Conservation (phyloP, 2,797 vertebrate genomes). For the Protonibea diacanthus region DNA sequence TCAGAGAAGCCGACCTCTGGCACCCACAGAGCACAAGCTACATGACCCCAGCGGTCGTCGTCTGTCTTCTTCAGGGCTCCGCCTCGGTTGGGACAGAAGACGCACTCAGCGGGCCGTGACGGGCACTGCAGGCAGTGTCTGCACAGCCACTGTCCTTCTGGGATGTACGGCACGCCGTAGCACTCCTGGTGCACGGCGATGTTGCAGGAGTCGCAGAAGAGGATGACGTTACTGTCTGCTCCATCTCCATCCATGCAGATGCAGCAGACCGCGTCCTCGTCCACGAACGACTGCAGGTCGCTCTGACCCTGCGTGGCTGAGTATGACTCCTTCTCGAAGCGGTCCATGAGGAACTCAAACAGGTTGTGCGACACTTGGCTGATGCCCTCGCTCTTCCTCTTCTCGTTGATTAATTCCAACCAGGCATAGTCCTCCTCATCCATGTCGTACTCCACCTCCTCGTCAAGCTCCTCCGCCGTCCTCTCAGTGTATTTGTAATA, state of each 20-base stretch:
- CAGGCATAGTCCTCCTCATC: constrained; percentile 98
- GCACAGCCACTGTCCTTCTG: constrained; percentile 98
- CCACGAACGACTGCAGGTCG: constrained; percentile 91
- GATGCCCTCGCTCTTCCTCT: constrained; percentile 91
- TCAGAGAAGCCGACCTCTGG: constrained; percentile 98
- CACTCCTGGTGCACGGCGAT: constrained; percentile 99
- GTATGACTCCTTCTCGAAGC: constrained; percentile 97
- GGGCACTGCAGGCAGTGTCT: constrained; percentile 95
- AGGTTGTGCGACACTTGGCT: constrained; percentile 94
- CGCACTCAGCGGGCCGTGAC: constrained; percentile 90
- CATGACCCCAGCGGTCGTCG: constrained; percentile 97
- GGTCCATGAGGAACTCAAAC: constrained; percentile 98
- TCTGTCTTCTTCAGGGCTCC: constrained; percentile 98
- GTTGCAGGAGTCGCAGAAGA: constrained; percentile 98
- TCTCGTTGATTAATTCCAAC: constrained; percentile 96
- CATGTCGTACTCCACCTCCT: constrained; percentile 99
- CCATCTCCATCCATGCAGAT: constrained; percentile 99
- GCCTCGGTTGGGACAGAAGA: constrained; percentile 97
- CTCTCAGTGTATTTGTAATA: constrained; percentile 95
- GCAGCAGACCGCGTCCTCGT: constrained; percentile 98
- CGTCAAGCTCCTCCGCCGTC: constrained; percentile 93
- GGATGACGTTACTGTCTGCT: constrained; percentile 97
- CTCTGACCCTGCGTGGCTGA: constrained; percentile 91
- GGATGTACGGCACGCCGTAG: constrained; percentile 97
- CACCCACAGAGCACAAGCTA: constrained; percentile 98